Percentiles rank a stretch among this genome's conserved stretches.
phyloP scores from a whole-genome alignment of 2,797 vertebrate species.

The Sebastes diaconus region DNA sequence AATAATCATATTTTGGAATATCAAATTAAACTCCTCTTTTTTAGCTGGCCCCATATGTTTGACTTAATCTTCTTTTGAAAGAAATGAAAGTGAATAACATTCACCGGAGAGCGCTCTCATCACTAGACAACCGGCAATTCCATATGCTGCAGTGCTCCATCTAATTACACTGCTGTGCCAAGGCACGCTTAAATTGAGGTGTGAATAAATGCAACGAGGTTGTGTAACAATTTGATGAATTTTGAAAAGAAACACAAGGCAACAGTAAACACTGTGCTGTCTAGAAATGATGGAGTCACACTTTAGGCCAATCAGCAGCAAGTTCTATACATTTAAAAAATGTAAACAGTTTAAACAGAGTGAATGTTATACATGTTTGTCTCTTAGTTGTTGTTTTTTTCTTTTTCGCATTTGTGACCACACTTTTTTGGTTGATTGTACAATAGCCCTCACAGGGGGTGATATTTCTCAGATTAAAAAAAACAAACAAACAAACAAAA shows the following conservation, averaged over 20 bases:
- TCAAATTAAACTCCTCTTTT: slow-evolving; percentile 52
- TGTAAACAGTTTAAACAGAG: background rate
- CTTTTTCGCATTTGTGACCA: background rate
- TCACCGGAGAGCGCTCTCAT: slow-evolving; percentile 34
- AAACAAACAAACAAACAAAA: background rate
- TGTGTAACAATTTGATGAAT: background rate
- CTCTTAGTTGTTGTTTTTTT: too few species aligned
- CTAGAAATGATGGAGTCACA: background rate
- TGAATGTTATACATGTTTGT: background rate
- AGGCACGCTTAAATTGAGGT: background rate
- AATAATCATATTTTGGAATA: slow-evolving; percentile 48
- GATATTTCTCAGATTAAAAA: background rate
- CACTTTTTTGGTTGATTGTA: background rate
- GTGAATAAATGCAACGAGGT: slow-evolving; percentile 13
- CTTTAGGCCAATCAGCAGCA: background rate
- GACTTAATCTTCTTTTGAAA: slow-evolving; percentile 27
- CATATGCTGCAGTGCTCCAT: slow-evolving; percentile 40
- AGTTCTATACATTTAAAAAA: background rate
- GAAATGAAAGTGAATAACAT: slow-evolving; percentile 43
- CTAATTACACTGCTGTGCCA: slow-evolving; percentile 31
- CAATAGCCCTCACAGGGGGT: background rate
- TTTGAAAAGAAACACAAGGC: background rate
- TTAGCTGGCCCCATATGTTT: slow-evolving; percentile 57
- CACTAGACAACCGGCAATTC: slow-evolving; percentile 23
- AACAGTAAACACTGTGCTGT: background rate